Evolutionary conservation across 2,113 vertebrate species (phyloP).

Genomic region (Irena cyanogastra): DNA sequence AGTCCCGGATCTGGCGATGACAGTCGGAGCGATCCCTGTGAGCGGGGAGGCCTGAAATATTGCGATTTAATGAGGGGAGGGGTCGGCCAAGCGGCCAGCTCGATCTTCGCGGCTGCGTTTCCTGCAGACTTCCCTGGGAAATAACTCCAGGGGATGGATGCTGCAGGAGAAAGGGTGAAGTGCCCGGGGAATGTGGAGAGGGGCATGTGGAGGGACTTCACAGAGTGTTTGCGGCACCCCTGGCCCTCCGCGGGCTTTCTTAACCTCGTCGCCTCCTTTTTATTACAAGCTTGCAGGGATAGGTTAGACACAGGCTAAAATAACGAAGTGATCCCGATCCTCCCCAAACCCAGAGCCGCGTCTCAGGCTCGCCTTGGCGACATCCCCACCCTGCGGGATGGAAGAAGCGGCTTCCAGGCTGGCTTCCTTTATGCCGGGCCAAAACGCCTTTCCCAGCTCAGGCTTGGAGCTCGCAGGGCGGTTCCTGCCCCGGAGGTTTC

Average conservation of each 20-base stretch:
- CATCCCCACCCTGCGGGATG: not conserved
- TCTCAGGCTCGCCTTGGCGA: not conserved
- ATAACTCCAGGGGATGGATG: not conserved
- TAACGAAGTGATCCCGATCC: rapidly evolving
- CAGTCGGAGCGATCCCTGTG: slow-evolving; percentile 56
- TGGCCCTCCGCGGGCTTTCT: not conserved
- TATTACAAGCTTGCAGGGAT: not conserved
- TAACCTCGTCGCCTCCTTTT: not conserved
- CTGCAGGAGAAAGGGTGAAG: not conserved
- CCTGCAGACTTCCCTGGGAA: not conserved
- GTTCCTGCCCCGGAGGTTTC: not conserved
- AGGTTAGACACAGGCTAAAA: not conserved
- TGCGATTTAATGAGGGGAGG: slow-evolving; percentile 46
- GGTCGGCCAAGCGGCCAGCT: not conserved
- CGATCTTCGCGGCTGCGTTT: not conserved
- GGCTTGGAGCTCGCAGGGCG: not conserved
- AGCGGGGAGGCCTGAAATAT: slow-evolving; percentile 52
- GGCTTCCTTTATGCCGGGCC: not conserved
- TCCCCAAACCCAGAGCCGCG: too few species aligned
- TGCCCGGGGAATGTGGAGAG: not conserved
- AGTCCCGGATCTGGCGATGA: slow-evolving; percentile 15
- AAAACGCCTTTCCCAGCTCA: not conserved
- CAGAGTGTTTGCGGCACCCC: too few species aligned
- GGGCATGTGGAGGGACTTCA: not conserved
- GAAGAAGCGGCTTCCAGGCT: not conserved